phyloP scores from a whole-genome alignment of 2,888 invertebrate genomes.

The Trilocha varians region DNA sequence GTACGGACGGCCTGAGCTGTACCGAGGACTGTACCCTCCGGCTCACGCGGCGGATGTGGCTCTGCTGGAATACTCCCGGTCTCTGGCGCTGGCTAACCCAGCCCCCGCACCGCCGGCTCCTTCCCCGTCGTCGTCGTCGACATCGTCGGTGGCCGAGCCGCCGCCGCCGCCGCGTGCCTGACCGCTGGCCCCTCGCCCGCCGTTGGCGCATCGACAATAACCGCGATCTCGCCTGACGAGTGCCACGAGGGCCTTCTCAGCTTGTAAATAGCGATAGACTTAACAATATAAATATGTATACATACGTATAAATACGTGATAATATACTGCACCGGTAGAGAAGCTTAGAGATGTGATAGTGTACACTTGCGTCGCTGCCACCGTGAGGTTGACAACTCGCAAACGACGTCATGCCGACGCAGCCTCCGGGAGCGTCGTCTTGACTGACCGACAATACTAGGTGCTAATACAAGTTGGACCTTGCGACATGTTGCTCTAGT shows the following conservation, averaged over 20 bases:
- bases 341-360: constrained; percentile 70
- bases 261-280: constrained; percentile 62
- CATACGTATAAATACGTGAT: constrained; percentile 68
- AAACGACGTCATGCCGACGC: constrained; percentile 40
- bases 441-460: constrained; percentile 71
- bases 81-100: constrained; percentile 50
- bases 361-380: constrained; percentile 32
- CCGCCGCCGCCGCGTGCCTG: constrained; percentile 71
- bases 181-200: constrained; percentile 71
- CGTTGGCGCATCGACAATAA: constrained; percentile 70
- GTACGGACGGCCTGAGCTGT: constrained; percentile 84
- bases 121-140: constrained; percentile 75
- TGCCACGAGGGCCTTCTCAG: constrained; percentile 46
- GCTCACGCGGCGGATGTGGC: constrained; percentile 75
- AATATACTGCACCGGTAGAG: constrained; percentile 70
- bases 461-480: constrained; percentile 68
- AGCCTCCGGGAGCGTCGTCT: constrained; percentile 20
- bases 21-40: constrained; percentile 84
- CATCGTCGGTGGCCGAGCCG: constrained; percentile 74
- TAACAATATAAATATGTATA: constrained; percentile 57
- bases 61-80: constrained; percentile 82
- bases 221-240: constrained; percentile 45
- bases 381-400: constrained; percentile 56
- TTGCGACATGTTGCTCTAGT: constrained; percentile 61
- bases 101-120: constrained; percentile 65